Conservation (phyloP, 2,113 vertebrate genomes). For the Crotalus horridus region DNA sequence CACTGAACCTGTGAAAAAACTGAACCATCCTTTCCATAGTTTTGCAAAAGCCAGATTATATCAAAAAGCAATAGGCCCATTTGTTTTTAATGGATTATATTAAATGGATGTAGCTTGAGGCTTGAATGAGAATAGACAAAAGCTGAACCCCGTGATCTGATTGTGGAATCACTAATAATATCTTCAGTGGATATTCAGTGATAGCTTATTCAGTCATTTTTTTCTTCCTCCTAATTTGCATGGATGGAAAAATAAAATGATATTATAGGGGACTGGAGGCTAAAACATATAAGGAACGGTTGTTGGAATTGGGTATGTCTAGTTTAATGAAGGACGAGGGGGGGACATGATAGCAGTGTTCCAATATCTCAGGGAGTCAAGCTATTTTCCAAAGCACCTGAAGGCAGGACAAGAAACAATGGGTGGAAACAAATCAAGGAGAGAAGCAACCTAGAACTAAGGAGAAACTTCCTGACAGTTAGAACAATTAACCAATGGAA, state of each 20-base stretch:
- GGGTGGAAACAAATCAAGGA: too few relatives aligned
- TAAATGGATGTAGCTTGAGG: background rate
- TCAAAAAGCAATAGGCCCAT: background rate
- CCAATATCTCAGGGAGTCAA: too few relatives aligned
- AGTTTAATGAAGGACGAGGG: too few relatives aligned
- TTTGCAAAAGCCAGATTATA: background rate
- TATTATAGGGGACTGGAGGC: background rate
- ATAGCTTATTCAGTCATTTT: background rate
- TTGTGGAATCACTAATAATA: background rate
- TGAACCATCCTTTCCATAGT: background rate
- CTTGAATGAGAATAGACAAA: background rate
- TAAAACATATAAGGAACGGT: too few relatives aligned
- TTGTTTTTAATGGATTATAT: background rate
- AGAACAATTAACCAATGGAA: too few relatives aligned
- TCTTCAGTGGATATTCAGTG: background rate
- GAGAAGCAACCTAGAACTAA: too few relatives aligned
- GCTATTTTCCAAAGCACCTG: too few relatives aligned
- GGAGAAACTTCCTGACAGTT: too few relatives aligned
- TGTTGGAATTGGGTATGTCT: too few relatives aligned
- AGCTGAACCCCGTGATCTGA: background rate
- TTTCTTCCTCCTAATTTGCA: background rate
- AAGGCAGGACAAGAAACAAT: too few relatives aligned
- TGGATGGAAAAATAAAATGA: background rate
- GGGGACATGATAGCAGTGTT: too few relatives aligned
- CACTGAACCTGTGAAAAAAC: background rate